These are phyloP conservation scores for Mycteria americana DNA, from an alignment of 2,797 vertebrate species.

Conservation along the genomic window DNA sequence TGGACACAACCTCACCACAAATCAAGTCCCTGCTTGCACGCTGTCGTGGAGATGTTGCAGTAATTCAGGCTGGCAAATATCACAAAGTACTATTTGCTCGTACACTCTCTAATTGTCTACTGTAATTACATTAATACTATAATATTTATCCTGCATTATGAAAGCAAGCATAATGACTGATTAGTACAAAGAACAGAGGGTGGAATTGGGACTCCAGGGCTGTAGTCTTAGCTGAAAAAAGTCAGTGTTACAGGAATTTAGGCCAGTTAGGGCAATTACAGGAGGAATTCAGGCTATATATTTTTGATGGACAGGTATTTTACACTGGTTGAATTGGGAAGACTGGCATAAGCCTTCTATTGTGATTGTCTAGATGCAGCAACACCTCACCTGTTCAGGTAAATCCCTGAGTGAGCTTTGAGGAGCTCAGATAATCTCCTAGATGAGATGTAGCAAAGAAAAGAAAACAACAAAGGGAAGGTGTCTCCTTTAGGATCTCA, in stretches of 20 bases:
- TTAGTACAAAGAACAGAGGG: neutral
- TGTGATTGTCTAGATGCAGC: neutral
- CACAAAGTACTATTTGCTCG: neutral
- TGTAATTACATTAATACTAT: neutral
- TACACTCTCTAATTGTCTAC: neutral
- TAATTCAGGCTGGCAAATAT: neutral
- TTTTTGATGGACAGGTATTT: neutral
- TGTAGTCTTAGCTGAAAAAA: neutral
- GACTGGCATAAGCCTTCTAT: neutral
- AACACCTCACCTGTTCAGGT: neutral
- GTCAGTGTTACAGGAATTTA: neutral
- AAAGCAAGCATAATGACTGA: neutral
- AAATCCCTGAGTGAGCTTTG: neutral
- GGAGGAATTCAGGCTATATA: neutral
- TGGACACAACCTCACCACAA: neutral
- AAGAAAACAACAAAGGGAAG: neutral
- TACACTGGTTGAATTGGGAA: neutral
- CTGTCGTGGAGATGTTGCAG: neutral
- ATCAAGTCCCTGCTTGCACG: neutral
- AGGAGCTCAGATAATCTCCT: neutral
- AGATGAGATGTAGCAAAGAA: neutral
- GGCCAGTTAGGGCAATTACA: neutral
- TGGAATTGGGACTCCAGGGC: neutral
- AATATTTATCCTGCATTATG: neutral
- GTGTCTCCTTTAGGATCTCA: neutral